These are phyloP conservation scores for Catostylus mosaicus DNA, from an alignment of 30 jellyfish, hydroid and myxozoan genomes.

Conservation along the genomic window DNA sequence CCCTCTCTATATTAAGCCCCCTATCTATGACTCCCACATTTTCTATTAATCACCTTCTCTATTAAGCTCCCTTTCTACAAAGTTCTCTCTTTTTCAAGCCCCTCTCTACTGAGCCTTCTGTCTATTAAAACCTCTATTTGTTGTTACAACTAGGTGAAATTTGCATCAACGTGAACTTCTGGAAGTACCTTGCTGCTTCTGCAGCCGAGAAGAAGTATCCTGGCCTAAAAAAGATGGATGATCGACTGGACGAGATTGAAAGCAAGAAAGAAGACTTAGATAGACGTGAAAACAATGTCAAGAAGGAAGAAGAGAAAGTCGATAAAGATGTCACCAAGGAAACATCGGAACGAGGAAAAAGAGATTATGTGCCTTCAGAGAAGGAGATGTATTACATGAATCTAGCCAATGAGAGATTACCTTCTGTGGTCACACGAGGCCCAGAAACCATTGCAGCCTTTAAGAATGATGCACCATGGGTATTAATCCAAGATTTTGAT, in stretches of 20 bases:
- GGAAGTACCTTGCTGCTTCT: constrained; percentile 40
- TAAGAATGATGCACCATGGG: constrained; percentile 75
- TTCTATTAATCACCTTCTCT: too few species aligned
- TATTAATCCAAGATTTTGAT: constrained; percentile 38
- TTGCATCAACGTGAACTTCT: constrained; percentile 64
- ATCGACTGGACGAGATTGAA: constrained; percentile 52
- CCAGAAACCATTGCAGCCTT: constrained; percentile 59
- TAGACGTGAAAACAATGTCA: constrained; percentile 20
- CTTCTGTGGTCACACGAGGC: constrained; percentile 60
- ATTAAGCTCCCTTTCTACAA: too few species aligned
- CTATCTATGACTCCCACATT: too few species aligned
- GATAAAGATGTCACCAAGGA: constrained; percentile 43
- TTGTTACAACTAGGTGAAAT: constrained; percentile 12
- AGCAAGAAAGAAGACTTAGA: constrained; percentile 56
- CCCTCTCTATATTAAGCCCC: too few species aligned
- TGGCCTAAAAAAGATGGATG: constrained; percentile 63
- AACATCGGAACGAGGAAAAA: constrained; percentile 17
- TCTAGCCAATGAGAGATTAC: constrained; percentile 60
- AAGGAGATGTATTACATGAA: constrained; percentile 30
- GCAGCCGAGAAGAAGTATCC: constrained; percentile 61
- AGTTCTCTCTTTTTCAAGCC: too few species aligned
- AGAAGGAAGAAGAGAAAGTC: constrained; percentile 36
- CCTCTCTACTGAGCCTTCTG: too few species aligned
- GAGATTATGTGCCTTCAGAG: constrained; percentile 62
- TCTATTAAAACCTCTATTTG: too few species aligned